These are phyloP conservation scores for Nephotettix cincticeps DNA, from an alignment of 1,140 invertebrate species.

Conservation along the genomic window DNA sequence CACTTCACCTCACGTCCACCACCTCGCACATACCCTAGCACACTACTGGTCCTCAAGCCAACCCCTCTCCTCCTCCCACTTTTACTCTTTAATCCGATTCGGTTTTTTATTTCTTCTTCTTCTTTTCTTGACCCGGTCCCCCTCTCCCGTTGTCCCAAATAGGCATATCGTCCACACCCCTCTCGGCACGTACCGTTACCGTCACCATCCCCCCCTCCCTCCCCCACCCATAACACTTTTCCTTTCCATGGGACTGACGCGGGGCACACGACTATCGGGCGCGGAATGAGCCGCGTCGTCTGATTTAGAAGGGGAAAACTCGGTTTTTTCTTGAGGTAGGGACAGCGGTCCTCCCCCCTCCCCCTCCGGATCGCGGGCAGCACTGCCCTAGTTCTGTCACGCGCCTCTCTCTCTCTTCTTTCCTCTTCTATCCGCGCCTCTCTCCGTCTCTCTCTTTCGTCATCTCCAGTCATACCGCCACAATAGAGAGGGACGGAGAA, in stretches of 20 bases:
- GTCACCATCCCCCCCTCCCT: conserved; percentile 22
- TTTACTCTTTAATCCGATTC: conserved; percentile 31
- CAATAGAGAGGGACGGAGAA: conserved; percentile 23
- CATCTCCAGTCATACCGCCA: conserved; percentile 20
- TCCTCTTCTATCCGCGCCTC: no score
- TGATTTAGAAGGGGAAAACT: conserved; percentile 29
- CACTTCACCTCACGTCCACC: not conserved
- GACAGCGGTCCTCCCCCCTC: conserved; percentile 20
- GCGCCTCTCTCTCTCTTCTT: conserved; percentile 13
- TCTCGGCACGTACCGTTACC: conserved; percentile 23
- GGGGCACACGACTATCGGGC: conserved; percentile 26
- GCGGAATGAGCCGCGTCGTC: conserved; percentile 12
- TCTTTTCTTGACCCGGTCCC: conserved; percentile 25
- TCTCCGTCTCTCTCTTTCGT: conserved; percentile 31
- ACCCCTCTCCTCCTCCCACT: conserved; percentile 20
- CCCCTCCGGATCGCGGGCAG: conserved; percentile 6
- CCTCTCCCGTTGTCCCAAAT: conserved; percentile 22
- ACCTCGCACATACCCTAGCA: conserved; percentile 6
- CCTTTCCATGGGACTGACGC: conserved; percentile 22
- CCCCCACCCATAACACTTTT: conserved; percentile 24
- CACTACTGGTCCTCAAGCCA: not conserved
- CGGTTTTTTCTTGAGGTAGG: conserved; percentile 33
- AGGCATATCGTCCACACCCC: conserved; percentile 25
- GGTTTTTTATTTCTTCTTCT: conserved; percentile 25
- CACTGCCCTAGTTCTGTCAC: conserved; percentile 34